Conservation (phyloP, 2,888 invertebrate species). For the Drosophila pegasa region DNA sequence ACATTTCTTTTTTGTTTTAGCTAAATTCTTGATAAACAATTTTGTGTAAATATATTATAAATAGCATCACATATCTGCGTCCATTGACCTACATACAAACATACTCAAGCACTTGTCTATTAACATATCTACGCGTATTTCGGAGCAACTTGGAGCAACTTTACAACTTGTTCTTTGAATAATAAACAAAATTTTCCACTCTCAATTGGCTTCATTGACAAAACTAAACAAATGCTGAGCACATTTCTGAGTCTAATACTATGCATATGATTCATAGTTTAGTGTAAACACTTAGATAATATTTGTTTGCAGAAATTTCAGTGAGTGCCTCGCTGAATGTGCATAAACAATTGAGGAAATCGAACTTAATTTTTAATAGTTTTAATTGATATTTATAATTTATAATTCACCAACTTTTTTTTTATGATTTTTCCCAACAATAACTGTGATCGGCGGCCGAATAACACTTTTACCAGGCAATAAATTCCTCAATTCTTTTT, state of each 20-base stretch:
- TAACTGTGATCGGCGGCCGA: conserved; percentile 40
- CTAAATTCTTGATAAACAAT: conserved; percentile 22
- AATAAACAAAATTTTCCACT: neutral
- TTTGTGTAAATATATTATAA: conserved; percentile 29
- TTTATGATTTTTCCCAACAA: conserved; percentile 30
- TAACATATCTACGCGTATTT: neutral
- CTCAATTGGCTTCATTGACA: neutral
- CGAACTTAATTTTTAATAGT: conserved; percentile 1
- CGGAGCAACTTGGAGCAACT: neutral
- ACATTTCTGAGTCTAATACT: neutral
- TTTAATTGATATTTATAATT: conserved; percentile 4
- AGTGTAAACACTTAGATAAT: conserved; percentile 53
- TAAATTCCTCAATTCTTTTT: conserved; percentile 58
- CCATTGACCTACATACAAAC: conserved; percentile 52
- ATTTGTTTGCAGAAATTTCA: conserved; percentile 18
- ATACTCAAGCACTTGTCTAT: conserved; percentile 11
- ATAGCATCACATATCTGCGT: conserved; percentile 40
- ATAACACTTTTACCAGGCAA: conserved; percentile 66
- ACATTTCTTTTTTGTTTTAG: conserved; percentile 8
- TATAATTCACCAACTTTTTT: conserved; percentile 35
- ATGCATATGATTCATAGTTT: neutral
- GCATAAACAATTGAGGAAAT: neutral
- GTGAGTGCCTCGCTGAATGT: conserved; percentile 1
- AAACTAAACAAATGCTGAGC: neutral
- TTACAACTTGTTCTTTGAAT: neutral